Conservation (phyloP, 2,888 invertebrate species). For the Apotomis capreana region DNA sequence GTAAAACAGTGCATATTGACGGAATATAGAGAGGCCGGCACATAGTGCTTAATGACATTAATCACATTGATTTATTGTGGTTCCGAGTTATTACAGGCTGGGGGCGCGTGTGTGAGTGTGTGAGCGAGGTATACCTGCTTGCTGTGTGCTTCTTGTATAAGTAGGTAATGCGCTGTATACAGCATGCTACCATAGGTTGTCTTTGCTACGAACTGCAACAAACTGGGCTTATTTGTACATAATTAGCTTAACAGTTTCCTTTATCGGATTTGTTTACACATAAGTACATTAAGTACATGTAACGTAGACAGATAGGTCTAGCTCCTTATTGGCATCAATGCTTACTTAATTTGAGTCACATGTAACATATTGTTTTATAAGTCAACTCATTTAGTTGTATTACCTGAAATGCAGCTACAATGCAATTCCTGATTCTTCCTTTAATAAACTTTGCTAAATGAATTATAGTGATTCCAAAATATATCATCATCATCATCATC, state of each 20-base stretch:
- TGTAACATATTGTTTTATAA: too few species aligned
- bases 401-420: too few species aligned
- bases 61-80: slow-evolving; percentile 84
- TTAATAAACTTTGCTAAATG: too few species aligned
- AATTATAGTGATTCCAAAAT: too few species aligned
- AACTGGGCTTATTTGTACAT: neutral
- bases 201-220: neutral
- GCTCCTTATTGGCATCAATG: too few species aligned
- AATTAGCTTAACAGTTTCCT: neutral
- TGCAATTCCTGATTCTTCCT: too few species aligned
- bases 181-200: slow-evolving; percentile 66
- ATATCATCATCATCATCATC: too few species aligned
- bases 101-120: slow-evolving; percentile 66
- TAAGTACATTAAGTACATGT: too few species aligned
- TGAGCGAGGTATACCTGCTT: slow-evolving; percentile 53
- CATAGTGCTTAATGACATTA: slow-evolving; percentile 84
- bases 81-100: slow-evolving; percentile 84
- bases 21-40: slow-evolving; percentile 84
- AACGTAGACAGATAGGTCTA: too few species aligned
- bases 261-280: too few species aligned
- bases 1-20: slow-evolving; percentile 84
- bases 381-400: too few species aligned
- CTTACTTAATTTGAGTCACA: too few species aligned
- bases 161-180: slow-evolving; percentile 69
- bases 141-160: slow-evolving; percentile 74